These are phyloP conservation scores for Cyrtorhinus lividipennis DNA, from an alignment of 1,140 invertebrate genomes.

Conservation along the genomic window DNA sequence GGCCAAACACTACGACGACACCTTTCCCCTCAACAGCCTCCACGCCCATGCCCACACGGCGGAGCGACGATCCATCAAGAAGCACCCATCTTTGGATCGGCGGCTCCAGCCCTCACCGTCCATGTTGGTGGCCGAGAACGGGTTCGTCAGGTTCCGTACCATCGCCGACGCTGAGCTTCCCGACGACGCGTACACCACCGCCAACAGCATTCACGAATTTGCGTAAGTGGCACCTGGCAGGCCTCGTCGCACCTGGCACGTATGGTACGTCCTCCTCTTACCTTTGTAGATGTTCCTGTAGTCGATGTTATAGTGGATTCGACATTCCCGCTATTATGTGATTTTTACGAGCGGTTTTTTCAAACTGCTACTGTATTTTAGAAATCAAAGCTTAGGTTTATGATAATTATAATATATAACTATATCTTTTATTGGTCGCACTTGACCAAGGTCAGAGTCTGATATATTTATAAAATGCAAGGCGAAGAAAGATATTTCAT, in stretches of 20 bases:
- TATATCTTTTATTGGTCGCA: slow-evolving; percentile 14
- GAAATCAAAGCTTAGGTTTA: slow-evolving; percentile 20
- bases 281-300: slow-evolving; percentile 18
- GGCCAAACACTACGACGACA: slow-evolving; percentile 57
- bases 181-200: slow-evolving; percentile 19
- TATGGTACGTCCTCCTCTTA: neutral
- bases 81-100: slow-evolving; percentile 23
- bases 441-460: slow-evolving; percentile 15
- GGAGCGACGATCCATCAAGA: slow-evolving; percentile 17
- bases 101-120: slow-evolving; percentile 30
- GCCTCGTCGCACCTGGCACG: neutral
- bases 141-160: slow-evolving; percentile 63
- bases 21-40: slow-evolving; percentile 40
- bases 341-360: neutral
- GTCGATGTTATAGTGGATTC: slow-evolving; percentile 18
- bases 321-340: slow-evolving; percentile 20
- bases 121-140: slow-evolving; percentile 72
- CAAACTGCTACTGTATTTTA: slow-evolving; percentile 13
- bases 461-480: slow-evolving; percentile 16
- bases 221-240: slow-evolving; percentile 15
- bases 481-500: neutral
- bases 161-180: slow-evolving; percentile 34
- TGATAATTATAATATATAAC: neutral
- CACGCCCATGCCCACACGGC: slow-evolving; percentile 25
- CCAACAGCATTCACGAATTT: slow-evolving; percentile 19